Percentiles rank a stretch among this genome's conserved stretches.
phyloP scores from a whole-genome alignment of 1,140 invertebrate species.

The Drosophila jambulina region DNA sequence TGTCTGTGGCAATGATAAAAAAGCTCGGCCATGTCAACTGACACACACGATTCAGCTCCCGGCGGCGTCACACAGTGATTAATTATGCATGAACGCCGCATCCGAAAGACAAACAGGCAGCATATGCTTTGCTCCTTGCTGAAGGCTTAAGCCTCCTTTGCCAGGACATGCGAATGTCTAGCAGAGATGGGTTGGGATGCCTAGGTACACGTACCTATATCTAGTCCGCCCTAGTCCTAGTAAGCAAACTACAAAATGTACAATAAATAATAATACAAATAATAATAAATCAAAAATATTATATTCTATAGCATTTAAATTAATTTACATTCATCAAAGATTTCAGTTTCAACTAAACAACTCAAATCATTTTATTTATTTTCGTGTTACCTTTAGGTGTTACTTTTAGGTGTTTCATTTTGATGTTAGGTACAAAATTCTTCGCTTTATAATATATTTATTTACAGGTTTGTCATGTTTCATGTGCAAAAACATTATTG shows the following conservation, averaged over 20 bases:
- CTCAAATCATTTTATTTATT: neutral
- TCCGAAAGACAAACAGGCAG: slow-evolving; percentile 70
- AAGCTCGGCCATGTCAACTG: slow-evolving; percentile 70
- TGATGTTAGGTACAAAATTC: neutral
- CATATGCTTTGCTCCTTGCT: slow-evolving; percentile 59
- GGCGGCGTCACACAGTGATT: slow-evolving; percentile 67
- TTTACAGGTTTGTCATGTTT: neutral
- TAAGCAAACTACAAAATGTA: neutral
- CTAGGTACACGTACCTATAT: slow-evolving; percentile 2
- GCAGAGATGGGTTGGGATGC: neutral
- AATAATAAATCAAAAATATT: neutral
- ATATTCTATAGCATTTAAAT: neutral
- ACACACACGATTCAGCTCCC: slow-evolving; percentile 51
- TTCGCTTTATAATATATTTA: neutral
- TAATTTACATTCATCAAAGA: neutral
- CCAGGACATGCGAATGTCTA: neutral
- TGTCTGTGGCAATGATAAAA: slow-evolving; percentile 67
- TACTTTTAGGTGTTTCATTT: neutral
- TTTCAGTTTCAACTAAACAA: neutral
- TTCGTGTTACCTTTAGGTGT: too few relatives aligned
- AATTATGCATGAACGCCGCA: slow-evolving; percentile 73
- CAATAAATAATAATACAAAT: neutral
- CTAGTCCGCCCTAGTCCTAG: too few relatives aligned
- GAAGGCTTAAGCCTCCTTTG: slow-evolving; percentile 45
- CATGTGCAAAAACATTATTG: neutral